Conservation (phyloP, 1,140 invertebrate genomes). For the Hyphantria cunea region DNA sequence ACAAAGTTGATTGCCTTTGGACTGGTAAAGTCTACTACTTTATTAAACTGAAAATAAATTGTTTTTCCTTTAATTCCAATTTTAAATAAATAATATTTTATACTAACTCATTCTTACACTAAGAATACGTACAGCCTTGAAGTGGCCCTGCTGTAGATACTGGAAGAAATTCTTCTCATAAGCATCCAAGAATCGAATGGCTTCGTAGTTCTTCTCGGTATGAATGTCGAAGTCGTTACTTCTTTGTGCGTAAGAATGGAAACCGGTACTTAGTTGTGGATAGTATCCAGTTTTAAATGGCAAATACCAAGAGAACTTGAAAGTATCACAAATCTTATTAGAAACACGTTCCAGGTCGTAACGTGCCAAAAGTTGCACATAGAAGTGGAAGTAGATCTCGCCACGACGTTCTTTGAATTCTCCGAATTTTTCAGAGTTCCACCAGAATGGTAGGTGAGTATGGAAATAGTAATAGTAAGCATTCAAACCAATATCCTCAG, state of each 20-base stretch:
- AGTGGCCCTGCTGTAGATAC: slow-evolving; percentile 59
- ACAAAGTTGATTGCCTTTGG: slow-evolving; percentile 83
- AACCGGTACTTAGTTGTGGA: slow-evolving; percentile 66
- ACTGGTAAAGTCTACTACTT: slow-evolving; percentile 71
- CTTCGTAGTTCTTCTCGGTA: slow-evolving; percentile 49
- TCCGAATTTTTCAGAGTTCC: slow-evolving; percentile 78
- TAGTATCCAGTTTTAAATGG: slow-evolving; percentile 83
- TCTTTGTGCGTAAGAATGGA: slow-evolving; percentile 59
- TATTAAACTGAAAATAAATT: slow-evolving; percentile 50
- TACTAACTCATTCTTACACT: too few relatives aligned
- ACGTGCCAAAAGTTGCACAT: slow-evolving; percentile 84
- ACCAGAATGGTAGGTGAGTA: slow-evolving; percentile 85
- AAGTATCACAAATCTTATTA: slow-evolving; percentile 83
- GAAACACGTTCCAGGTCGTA: slow-evolving; percentile 87
- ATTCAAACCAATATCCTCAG: slow-evolving; percentile 87
- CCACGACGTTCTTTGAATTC: slow-evolving; percentile 80
- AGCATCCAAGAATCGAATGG: slow-evolving; percentile 58
- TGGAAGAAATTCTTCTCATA: slow-evolving; percentile 66
- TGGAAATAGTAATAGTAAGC: too few relatives aligned
- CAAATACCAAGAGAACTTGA: slow-evolving; percentile 82
- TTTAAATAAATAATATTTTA: too few relatives aligned
- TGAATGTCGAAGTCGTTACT: slow-evolving; percentile 57
- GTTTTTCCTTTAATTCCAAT: too few relatives aligned
- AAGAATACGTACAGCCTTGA: slow-evolving; percentile 60
- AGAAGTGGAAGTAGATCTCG: slow-evolving; percentile 83